Evolutionary conservation across 2,888 invertebrate species (phyloP).

Genomic region (Lepidochrysops patricia): DNA sequence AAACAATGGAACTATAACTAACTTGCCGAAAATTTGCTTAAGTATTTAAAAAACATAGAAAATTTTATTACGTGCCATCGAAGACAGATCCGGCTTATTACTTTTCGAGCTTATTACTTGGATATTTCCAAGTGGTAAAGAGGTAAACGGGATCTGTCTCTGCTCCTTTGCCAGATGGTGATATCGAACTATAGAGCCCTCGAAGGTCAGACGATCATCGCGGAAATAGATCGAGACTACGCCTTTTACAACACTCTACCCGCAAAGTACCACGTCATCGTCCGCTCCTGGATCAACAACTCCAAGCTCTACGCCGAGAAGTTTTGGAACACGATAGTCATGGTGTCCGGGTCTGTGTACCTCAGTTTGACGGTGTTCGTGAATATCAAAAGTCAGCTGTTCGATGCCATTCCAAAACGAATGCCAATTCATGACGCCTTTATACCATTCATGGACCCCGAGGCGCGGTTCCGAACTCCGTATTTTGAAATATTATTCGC

Average conservation of each 20-base stretch:
- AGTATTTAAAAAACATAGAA: no score
- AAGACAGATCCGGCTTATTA: no score
- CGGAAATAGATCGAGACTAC: background rate
- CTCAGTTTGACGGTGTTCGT: background rate
- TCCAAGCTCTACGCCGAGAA: background rate
- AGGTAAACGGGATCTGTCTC: no score
- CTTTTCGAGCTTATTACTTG: no score
- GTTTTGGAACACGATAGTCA: background rate
- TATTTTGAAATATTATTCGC: background rate
- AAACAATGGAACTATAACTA: no score
- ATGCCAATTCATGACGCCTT: background rate
- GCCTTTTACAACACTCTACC: background rate
- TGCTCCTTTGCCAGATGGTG: background rate
- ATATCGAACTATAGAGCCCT: background rate
- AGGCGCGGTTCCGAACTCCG: background rate
- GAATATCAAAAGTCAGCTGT: slow-evolving; percentile 2
- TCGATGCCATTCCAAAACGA: background rate
- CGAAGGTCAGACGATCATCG: background rate
- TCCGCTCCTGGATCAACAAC: background rate
- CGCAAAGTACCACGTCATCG: background rate
- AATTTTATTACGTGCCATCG: no score
- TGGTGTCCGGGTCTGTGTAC: background rate
- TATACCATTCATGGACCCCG: background rate
- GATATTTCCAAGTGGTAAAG: no score
- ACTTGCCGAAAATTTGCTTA: no score